These are phyloP conservation scores for Eulimnadia texana DNA, from an alignment of 1,140 invertebrate genomes.

Conservation along the genomic window DNA sequence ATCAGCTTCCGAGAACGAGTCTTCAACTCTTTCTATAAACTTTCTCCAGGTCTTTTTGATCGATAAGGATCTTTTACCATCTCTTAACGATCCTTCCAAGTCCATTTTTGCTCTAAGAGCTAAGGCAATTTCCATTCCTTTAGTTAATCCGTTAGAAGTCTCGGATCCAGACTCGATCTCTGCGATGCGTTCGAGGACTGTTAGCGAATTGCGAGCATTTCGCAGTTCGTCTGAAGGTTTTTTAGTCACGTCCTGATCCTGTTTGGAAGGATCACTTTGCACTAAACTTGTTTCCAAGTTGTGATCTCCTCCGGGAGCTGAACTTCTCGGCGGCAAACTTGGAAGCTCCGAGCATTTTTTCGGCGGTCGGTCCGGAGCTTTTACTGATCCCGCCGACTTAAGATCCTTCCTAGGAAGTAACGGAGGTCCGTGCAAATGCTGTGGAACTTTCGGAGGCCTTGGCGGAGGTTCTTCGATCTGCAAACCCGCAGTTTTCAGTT, in stretches of 20 bases:
- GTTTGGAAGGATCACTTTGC: too few species aligned
- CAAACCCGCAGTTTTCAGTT: too few species aligned
- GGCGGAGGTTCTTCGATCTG: not conserved
- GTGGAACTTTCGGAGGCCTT: not conserved
- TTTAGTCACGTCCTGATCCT: not conserved
- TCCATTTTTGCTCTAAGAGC: constrained; percentile 10
- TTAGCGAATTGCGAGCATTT: not conserved
- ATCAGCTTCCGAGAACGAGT: constrained; percentile 17
- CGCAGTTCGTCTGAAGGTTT: not conserved
- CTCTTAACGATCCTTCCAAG: constrained; percentile 13
- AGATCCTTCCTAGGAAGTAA: not conserved
- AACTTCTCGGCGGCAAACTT: not conserved
- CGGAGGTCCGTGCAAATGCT: not conserved
- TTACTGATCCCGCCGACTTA: not conserved
- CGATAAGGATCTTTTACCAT: constrained; percentile 3
- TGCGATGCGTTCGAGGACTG: constrained; percentile 15
- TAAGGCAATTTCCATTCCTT: constrained; percentile 18
- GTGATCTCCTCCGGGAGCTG: too few species aligned
- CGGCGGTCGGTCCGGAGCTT: not conserved
- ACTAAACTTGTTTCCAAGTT: too few species aligned
- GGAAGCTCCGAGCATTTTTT: not conserved
- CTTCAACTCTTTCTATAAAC: constrained; percentile 15
- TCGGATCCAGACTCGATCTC: constrained; percentile 12
- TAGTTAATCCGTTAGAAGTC: not conserved
- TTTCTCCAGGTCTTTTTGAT: constrained; percentile 16